Evolutionary conservation across 2,113 vertebrate species (phyloP).

Genomic region (Misgurnus mizolepis): DNA sequence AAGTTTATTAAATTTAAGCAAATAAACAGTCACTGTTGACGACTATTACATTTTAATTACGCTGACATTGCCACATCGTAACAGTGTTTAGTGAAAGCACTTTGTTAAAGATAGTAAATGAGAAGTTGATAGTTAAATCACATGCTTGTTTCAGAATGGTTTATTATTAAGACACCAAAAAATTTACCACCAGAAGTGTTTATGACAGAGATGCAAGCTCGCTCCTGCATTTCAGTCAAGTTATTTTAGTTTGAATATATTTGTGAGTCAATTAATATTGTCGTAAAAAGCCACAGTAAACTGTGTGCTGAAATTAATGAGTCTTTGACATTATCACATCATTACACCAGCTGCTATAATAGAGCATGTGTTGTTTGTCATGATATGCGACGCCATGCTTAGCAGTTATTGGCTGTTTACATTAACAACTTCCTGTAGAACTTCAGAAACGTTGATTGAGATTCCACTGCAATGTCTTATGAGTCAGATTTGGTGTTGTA

Average conservation of each 20-base stretch:
- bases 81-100: neutral
- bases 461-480: neutral
- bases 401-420: conserved; percentile 93
- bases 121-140: conserved; percentile 38
- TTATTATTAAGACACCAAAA: conserved; percentile 37
- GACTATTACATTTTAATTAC: no score
- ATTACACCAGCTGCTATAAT: conserved; percentile 97
- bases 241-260: conserved; percentile 99
- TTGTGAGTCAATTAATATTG: conserved; percentile 98
- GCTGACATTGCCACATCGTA: neutral
- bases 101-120: conserved; percentile 26
- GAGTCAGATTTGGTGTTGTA: neutral
- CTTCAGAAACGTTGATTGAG: conserved; percentile 23
- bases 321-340: conserved; percentile 94
- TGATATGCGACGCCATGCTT: conserved; percentile 94
- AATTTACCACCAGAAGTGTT: conserved; percentile 72
- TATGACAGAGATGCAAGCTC: conserved; percentile 83
- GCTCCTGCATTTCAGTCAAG: conserved; percentile 89
- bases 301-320: conserved; percentile 98
- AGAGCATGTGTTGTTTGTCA: conserved; percentile 99
- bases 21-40: no score
- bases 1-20: no score
- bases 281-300: conserved; percentile 95
- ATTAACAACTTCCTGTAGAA: conserved; percentile 79
- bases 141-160: conserved; percentile 50